Base-by-base conservation (phyloP, 2,113 vertebrate species). In the Steatornis caripensis region DNA sequence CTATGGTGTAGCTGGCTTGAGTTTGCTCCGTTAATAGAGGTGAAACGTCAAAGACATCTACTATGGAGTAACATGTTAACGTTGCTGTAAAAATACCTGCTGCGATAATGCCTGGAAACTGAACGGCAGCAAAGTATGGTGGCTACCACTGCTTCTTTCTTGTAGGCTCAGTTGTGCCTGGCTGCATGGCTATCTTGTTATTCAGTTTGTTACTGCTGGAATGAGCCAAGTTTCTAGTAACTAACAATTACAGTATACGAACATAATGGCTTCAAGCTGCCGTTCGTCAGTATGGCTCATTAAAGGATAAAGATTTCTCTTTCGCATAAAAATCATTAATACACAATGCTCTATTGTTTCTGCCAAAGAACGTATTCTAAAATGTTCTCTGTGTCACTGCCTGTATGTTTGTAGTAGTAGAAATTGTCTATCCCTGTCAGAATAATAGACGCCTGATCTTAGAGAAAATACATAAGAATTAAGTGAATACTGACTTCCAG, bases 271-370 rank as follows among this genome's bases (percentile, higher is more conserved):
- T 89, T 97, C 76, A 89, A 68, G 66, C 71, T 91, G 86, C 70
- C 19, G 2, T 91, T 91, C 0, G 0, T 53, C 24, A 68, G 6
- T 34, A 14, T 75, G 66, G 41, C 78, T 95, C 57, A 51, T 87
- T 95, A 87, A 89, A 89, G 49, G 68, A 86, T 94, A 93, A 87
- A 85, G 57, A 61, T 77, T 92, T 87, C 27, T 89, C 60, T 91
- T 95, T 87, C 57, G 54, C 48, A n/a, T 83, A 43, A 77, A 86
- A 71, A 7, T 21, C 17, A 21, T 55, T 81, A 48, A 78, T 92
- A 16, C 34, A 43, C 37, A 69, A 18, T 65, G 36, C 41, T 90
- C 43, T 55, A 3, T 69, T 69, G 48, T 92, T 91, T 91, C 83
- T 87, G 34, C 61, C 69, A 78, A 64, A 71, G 17, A 77, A 15